phyloP scores from a whole-genome alignment of 2,113 vertebrate species.

The Scortum barcoo region DNA sequence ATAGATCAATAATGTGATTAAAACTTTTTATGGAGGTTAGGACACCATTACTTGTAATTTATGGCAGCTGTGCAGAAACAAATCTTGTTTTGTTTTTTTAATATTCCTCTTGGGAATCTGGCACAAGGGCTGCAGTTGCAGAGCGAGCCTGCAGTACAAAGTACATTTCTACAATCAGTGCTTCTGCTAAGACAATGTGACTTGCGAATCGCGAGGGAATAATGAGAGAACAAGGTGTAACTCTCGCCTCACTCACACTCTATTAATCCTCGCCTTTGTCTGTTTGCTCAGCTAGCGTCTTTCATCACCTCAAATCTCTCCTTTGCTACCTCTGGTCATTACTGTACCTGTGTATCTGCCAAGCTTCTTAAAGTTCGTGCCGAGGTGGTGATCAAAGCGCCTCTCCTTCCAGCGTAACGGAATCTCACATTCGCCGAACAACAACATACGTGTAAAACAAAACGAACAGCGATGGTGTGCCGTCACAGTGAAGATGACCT shows the following conservation, averaged over 20 bases:
- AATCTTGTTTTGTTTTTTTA: background rate
- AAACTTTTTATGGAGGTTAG: background rate
- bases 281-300: background rate
- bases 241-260: slow-evolving; percentile 18
- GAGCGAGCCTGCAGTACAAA: background rate
- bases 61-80: background rate
- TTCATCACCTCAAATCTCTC: slow-evolving; percentile 6
- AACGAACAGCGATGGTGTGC: slow-evolving; percentile 7
- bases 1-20: background rate
- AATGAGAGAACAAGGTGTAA: slow-evolving; percentile 23
- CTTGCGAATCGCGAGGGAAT: background rate
- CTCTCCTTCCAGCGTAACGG: slow-evolving; percentile 8
- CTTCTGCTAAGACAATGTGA: slow-evolving; percentile 20
- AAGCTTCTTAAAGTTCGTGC: slow-evolving; percentile 5
- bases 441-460: background rate
- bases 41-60: background rate
- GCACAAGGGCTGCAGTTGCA: background rate
- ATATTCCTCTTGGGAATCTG: background rate
- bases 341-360: background rate
- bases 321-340: background rate
- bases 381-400: slow-evolving; percentile 15
- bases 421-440: background rate
- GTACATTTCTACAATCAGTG: background rate
- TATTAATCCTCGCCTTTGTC: slow-evolving; percentile 24
- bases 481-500: slow-evolving; percentile 27